Percentiles rank a stretch among this genome's conserved stretches.
Evolutionary conservation across 2,797 vertebrate genomes (phyloP).

Genomic region (Platyrinchus mystaceus): DNA sequence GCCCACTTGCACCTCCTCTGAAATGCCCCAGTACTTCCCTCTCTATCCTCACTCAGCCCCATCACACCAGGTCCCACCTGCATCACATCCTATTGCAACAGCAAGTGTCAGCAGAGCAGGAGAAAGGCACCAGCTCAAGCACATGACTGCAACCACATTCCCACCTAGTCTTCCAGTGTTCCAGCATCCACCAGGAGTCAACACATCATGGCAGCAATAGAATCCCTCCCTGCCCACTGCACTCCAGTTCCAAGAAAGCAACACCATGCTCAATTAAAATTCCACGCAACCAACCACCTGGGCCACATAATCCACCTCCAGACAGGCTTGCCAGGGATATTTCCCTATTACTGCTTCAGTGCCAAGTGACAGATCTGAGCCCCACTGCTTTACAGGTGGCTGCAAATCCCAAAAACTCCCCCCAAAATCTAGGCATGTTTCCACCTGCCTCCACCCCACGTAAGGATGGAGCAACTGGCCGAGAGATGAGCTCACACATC

Average conservation of each 20-base stretch:
- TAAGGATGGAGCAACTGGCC: accelerated
- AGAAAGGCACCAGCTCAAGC: neutral
- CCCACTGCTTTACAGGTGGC: neutral
- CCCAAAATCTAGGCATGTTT: neutral
- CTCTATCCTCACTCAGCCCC: neutral
- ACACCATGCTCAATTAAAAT: neutral
- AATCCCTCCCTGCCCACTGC: neutral
- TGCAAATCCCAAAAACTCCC: neutral
- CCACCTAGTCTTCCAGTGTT: neutral
- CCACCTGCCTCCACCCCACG: neutral
- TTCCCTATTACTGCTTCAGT: neutral
- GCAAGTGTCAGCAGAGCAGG: neutral
- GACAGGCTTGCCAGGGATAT: neutral
- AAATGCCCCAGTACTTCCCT: neutral
- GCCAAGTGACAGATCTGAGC: neutral
- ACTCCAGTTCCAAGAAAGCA: neutral
- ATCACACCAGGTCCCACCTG: neutral
- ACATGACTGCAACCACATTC: neutral
- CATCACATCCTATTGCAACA: neutral
- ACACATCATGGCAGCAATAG: neutral
- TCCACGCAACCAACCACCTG: neutral
- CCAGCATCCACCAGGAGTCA: neutral
- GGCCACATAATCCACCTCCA: neutral
- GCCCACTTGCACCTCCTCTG: neutral
- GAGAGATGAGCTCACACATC: neutral